Evolutionary conservation across 1,140 invertebrate genomes (phyloP).

Genomic region (Mya arenaria): DNA sequence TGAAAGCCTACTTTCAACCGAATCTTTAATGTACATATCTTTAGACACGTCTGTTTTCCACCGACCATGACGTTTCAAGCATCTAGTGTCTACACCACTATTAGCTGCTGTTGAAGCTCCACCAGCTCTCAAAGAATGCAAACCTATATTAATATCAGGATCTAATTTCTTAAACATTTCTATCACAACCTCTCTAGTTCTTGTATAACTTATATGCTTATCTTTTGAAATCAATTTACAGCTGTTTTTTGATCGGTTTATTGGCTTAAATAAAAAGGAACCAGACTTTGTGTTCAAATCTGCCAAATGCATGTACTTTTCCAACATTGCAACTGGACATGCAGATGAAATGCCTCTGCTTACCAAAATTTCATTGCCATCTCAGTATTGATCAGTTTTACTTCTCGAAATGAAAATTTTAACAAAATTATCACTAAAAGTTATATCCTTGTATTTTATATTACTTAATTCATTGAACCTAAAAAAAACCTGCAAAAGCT

Average conservation of each 20-base stretch:
- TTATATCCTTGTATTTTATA: slow-evolving; percentile 28
- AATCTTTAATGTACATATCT: slow-evolving; percentile 24
- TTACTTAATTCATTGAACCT: slow-evolving; percentile 49
- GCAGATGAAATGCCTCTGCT: slow-evolving; percentile 33
- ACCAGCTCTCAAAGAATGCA: slow-evolving; percentile 36
- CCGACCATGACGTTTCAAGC: slow-evolving; percentile 36
- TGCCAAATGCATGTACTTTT: slow-evolving; percentile 33
- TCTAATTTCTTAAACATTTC: neutral
- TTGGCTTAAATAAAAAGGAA: slow-evolving; percentile 48
- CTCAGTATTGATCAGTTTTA: slow-evolving; percentile 60
- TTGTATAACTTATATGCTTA: slow-evolving; percentile 21
- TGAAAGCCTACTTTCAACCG: neutral
- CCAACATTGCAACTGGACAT: slow-evolving; percentile 51
- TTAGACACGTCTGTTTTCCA: slow-evolving; percentile 42
- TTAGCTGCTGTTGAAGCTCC: slow-evolving; percentile 20
- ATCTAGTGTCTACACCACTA: neutral
- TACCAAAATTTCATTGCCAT: slow-evolving; percentile 52
- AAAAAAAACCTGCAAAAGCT: slow-evolving; percentile 21
- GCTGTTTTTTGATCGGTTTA: slow-evolving; percentile 14
- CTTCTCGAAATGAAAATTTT: slow-evolving; percentile 34
- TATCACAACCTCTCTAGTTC: neutral
- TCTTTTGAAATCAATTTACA: slow-evolving; percentile 48
- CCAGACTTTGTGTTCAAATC: neutral
- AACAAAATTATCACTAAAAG: slow-evolving; percentile 30
- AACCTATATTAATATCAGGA: slow-evolving; percentile 22